Evolutionary conservation across 2,113 vertebrate species (phyloP).

Genomic region (Monarcha castaneiventris): DNA sequence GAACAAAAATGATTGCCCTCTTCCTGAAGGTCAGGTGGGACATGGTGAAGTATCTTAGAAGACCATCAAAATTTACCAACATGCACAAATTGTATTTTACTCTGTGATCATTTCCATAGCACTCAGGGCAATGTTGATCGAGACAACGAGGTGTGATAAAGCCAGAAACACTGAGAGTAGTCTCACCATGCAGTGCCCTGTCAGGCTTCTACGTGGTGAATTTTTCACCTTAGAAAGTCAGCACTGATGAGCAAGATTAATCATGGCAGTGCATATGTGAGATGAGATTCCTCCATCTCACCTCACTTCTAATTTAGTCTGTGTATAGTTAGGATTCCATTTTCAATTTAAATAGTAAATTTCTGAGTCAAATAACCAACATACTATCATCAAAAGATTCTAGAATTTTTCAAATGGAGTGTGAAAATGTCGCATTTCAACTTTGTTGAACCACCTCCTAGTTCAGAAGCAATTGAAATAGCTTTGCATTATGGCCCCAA

Average conservation of each 20-base stretch:
- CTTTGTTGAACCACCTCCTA: background rate
- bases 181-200: background rate
- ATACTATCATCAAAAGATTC: background rate
- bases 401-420: background rate
- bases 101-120: background rate
- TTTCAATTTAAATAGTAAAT: background rate
- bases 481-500: background rate
- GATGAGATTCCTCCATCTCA: background rate
- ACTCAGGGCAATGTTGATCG: background rate
- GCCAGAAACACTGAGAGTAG: background rate
- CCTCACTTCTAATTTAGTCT: background rate
- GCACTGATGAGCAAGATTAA: fast-evolving
- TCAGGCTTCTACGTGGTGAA: background rate
- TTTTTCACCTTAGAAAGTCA: background rate
- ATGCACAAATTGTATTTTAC: background rate
- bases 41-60: background rate
- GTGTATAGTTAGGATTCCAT: background rate
- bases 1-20: background rate
- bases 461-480: background rate
- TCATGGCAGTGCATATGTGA: background rate
- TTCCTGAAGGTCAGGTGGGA: background rate
- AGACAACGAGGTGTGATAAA: background rate
- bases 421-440: background rate
- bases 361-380: background rate
- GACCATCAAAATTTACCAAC: background rate